phyloP scores from a whole-genome alignment of 2,113 vertebrate genomes.

The Lontra canadensis region DNA sequence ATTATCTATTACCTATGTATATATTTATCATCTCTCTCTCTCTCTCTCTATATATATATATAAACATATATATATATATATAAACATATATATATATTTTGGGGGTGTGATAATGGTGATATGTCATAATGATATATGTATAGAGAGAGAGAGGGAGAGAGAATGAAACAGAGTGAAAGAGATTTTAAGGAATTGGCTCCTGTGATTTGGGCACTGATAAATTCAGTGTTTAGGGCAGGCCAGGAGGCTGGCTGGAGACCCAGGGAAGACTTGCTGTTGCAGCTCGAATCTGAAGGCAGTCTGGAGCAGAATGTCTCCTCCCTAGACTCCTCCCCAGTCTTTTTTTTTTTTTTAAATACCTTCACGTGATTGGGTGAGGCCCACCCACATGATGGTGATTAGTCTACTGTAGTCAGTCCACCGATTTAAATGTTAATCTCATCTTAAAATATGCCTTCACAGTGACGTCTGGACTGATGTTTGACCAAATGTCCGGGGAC shows the following conservation, averaged over 20 bases:
- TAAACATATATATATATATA: too few relatives aligned
- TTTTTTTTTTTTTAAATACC: too few relatives aligned
- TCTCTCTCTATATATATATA: too few relatives aligned
- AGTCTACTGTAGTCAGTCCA: not conserved
- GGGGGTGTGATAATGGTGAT: too few relatives aligned
- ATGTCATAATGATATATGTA: too few relatives aligned
- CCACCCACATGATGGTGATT: not conserved
- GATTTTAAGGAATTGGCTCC: not conserved
- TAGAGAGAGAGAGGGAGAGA: not conserved
- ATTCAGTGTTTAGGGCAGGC: not conserved
- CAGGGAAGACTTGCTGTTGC: not conserved
- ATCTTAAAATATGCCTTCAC: too few relatives aligned
- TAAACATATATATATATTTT: too few relatives aligned
- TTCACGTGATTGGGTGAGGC: not conserved
- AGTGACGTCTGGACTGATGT: not conserved
- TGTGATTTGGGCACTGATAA: too few relatives aligned
- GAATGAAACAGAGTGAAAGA: not conserved
- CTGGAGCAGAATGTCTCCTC: not conserved
- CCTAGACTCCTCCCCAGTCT: not conserved
- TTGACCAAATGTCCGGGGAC: not conserved
- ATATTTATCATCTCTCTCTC: not conserved
- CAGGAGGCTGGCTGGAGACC: not conserved
- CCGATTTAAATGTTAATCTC: not conserved
- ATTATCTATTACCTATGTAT: not conserved
- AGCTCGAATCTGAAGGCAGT: not conserved